Evolutionary conservation across 2,113 vertebrate species (phyloP).

Genomic region (Desmodus rotundus): DNA sequence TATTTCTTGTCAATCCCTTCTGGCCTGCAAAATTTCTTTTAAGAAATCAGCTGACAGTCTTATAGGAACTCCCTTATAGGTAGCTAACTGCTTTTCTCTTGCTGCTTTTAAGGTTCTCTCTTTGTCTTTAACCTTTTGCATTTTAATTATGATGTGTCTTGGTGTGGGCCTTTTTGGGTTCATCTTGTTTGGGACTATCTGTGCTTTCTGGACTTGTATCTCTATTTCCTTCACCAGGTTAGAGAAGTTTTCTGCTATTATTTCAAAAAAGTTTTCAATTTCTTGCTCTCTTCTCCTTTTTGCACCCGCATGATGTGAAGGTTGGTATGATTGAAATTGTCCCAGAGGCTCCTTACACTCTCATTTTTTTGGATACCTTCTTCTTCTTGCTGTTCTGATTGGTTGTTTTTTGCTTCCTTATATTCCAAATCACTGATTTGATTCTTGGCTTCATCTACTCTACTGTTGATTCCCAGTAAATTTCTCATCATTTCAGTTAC

Average conservation of each 20-base stretch:
- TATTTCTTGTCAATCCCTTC: too few species aligned
- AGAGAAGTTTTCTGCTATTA: not conserved
- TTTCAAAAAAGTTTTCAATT: not conserved
- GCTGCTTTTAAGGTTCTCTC: not conserved
- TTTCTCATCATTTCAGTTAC: too few species aligned
- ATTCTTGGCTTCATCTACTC: not conserved
- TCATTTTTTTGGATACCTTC: not conserved
- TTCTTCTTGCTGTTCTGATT: not conserved
- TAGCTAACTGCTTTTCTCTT: not conserved
- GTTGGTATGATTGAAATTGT: not conserved
- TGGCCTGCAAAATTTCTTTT: too few species aligned
- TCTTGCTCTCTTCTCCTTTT: too few species aligned
- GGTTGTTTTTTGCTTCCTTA: not conserved
- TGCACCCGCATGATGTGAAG: too few species aligned
- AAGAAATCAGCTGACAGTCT: too few species aligned
- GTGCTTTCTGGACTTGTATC: not conserved
- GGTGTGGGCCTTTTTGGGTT: not conserved
- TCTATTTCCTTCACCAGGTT: not conserved
- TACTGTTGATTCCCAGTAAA: not conserved
- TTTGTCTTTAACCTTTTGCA: not conserved
- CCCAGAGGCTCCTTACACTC: not conserved
- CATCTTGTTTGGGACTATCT: not conserved
- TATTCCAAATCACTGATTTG: not conserved
- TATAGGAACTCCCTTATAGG: not conserved
- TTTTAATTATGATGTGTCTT: too few species aligned